Conservation (phyloP, 2,113 vertebrate genomes). For the Nyctereutes procyonoides region DNA sequence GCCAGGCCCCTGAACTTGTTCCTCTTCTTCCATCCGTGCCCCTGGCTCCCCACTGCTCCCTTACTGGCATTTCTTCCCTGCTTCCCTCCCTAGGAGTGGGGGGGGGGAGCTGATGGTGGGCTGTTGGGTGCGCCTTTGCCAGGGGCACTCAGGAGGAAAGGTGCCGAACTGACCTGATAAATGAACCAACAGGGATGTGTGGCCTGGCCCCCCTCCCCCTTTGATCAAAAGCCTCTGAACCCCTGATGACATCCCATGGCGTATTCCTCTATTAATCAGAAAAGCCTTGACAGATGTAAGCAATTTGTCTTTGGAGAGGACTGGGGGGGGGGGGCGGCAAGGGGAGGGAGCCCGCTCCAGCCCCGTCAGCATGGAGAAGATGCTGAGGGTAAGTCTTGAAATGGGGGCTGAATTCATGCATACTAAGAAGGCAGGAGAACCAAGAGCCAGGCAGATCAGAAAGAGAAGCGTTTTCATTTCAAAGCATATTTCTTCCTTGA, state of each 20-base stretch:
- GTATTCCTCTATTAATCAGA: constrained; percentile 82
- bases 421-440: constrained; percentile 76
- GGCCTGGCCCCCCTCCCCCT: constrained; percentile 51
- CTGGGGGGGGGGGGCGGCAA: not conserved
- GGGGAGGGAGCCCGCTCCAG: constrained; percentile 10
- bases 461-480: constrained; percentile 81
- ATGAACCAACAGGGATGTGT: constrained; percentile 69
- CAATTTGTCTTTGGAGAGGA: constrained; percentile 74
- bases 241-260: constrained; percentile 79
- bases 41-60: not conserved
- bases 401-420: constrained; percentile 77
- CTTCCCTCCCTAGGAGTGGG: not conserved
- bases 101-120: not conserved
- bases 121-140: not conserved
- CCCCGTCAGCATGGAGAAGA: constrained; percentile 59
- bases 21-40: not conserved
- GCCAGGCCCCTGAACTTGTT: not conserved
- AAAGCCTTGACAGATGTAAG: constrained; percentile 79
- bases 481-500: constrained; percentile 82
- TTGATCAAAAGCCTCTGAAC: constrained; percentile 80
- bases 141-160: constrained; percentile 30
- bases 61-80: not conserved
- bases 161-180: constrained; percentile 69
- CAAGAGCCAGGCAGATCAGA: constrained; percentile 75
- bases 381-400: constrained; percentile 60